Conservation (phyloP, 2,113 vertebrate species). For the Diadophis punctatus region DNA sequence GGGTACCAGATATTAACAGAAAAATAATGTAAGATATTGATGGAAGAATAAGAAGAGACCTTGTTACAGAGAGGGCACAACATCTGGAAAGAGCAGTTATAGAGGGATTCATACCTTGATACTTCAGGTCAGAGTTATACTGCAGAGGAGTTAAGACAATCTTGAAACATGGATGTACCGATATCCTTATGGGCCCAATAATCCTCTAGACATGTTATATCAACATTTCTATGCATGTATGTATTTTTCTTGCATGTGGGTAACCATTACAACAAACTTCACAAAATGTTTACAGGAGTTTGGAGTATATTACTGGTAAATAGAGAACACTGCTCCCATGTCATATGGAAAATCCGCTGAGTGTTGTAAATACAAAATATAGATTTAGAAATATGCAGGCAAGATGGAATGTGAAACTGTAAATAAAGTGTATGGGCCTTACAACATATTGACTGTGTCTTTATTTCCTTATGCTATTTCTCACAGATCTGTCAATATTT, state of each 20-base stretch:
- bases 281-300: conserved; percentile 68
- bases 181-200: neutral
- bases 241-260: neutral
- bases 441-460: conserved; percentile 16
- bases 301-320: conserved; percentile 43
- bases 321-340: conserved; percentile 55
- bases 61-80: neutral
- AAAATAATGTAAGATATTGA: neutral
- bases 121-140: conserved; percentile 28
- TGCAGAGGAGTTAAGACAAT: conserved; percentile 1
- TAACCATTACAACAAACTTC: conserved; percentile 25
- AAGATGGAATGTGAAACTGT: conserved; percentile 55
- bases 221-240: neutral
- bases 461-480: conserved; percentile 11
- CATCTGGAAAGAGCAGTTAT: conserved; percentile 20
- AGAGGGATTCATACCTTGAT: neutral
- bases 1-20: neutral
- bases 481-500: neutral
- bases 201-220: neutral
- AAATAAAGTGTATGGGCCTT: conserved; percentile 66
- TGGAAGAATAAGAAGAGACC: neutral
- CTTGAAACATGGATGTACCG: neutral
- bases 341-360: conserved; percentile 46
- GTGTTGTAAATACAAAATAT: conserved; percentile 35
- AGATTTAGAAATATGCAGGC: conserved; percentile 41